Conservation (phyloP, 2,113 vertebrate species). For the Myxocyprinus asiaticus region DNA sequence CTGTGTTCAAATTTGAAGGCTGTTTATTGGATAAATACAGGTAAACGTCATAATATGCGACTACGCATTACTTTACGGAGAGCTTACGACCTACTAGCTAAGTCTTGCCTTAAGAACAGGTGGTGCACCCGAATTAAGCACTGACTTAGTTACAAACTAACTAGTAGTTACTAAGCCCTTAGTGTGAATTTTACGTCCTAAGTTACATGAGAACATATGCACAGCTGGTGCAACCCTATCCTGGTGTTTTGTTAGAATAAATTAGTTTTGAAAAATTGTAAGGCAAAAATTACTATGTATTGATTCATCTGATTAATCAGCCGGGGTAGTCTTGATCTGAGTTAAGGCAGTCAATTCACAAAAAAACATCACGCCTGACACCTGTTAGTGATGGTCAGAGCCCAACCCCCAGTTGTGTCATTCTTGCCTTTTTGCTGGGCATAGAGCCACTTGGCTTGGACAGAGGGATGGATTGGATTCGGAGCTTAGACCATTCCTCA, state of each 20-base stretch:
- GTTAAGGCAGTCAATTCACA: constrained; percentile 15
- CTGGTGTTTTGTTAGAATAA: constrained; percentile 24
- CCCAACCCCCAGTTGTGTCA: neutral
- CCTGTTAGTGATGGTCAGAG: constrained; percentile 6
- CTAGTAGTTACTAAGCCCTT: too few relatives aligned
- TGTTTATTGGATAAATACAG: too few relatives aligned
- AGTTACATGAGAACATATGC: too few relatives aligned
- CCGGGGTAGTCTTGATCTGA: neutral
- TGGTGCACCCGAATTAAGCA: too few relatives aligned
- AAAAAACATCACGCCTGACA: neutral
- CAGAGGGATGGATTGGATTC: constrained; percentile 88
- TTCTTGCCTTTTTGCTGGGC: constrained; percentile 85
- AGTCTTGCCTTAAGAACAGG: too few relatives aligned
- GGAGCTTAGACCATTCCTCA: constrained; percentile 90
- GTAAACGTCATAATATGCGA: too few relatives aligned
- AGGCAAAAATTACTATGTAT: constrained; percentile 2
- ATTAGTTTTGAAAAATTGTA: neutral
- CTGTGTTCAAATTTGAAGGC: too few relatives aligned
- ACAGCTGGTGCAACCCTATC: too few relatives aligned
- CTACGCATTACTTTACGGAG: too few relatives aligned
- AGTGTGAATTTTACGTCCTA: too few relatives aligned
- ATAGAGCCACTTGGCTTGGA: constrained; percentile 79
- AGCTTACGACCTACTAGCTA: too few relatives aligned
- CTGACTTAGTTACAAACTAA: too few relatives aligned
- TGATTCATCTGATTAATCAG: constrained; percentile 28